These are phyloP conservation scores for Salticus scenicus DNA, from an alignment of 2,888 invertebrate genomes.

Conservation along the genomic window DNA sequence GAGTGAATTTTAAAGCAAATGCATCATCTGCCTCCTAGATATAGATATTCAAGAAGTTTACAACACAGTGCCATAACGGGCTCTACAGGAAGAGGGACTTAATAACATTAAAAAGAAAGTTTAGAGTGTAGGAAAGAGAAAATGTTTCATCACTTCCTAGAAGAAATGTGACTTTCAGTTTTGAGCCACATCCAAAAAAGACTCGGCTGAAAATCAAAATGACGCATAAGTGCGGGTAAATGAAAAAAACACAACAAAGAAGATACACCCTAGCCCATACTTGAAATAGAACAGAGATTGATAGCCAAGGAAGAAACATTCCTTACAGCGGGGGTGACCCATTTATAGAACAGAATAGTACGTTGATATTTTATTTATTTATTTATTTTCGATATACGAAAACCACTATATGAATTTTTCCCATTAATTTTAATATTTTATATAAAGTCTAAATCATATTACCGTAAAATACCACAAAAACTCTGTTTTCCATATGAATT, in stretches of 20 bases:
- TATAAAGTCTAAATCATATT: no score
- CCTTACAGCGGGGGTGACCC: conserved; percentile 22
- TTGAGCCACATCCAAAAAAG: conserved; percentile 42
- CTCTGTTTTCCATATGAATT: no score
- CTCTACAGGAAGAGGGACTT: conserved; percentile 6
- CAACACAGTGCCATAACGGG: conserved; percentile 38
- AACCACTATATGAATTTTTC: no score
- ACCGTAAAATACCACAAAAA: no score
- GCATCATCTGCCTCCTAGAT: not conserved
- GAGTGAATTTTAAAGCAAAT: no score
- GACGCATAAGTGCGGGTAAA: conserved; percentile 25
- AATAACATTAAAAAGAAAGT: not conserved
- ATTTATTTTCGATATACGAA: no score
- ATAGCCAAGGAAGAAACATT: conserved; percentile 7
- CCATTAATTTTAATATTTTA: no score
- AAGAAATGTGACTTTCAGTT: conserved; percentile 30
- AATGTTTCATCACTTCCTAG: not conserved
- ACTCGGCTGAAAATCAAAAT: conserved; percentile 50
- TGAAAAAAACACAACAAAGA: not conserved
- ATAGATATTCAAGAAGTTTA: not conserved
- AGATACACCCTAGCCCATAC: conserved; percentile 31
- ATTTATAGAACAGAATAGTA: not conserved
- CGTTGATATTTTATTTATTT: no score
- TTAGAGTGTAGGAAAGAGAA: not conserved
- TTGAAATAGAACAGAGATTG: conserved; percentile 55